These are phyloP conservation scores for Drosophila niveifrons DNA, from an alignment of 2,888 invertebrate genomes.

Conservation along the genomic window DNA sequence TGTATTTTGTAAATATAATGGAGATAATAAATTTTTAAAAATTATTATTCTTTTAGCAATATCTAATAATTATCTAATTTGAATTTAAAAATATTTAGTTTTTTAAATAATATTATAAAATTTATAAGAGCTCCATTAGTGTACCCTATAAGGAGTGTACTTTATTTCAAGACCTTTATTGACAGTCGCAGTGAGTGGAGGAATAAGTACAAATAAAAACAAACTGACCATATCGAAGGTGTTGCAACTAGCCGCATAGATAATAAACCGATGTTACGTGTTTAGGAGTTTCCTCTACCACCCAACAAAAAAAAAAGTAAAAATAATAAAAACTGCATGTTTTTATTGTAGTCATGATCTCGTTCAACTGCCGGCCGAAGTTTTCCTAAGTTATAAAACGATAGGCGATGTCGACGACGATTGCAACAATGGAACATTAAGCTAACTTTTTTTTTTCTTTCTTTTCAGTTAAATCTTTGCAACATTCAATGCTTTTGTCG, in stretches of 20 bases:
- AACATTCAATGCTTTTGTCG: conserved; percentile 40
- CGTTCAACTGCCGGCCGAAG: conserved; percentile 42
- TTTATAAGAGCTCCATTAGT: no score
- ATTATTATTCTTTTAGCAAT: no score
- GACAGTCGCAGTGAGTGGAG: neutral
- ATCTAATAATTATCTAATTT: no score
- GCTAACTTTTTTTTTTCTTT: conserved; percentile 49
- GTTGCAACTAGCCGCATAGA: conserved; percentile 30
- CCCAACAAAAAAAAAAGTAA: conserved; percentile 10
- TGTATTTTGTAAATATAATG: neutral
- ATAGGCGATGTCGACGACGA: conserved; percentile 37
- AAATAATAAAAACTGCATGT: conserved; percentile 16
- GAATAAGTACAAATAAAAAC: conserved; percentile 37
- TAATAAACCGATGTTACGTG: conserved; percentile 61
- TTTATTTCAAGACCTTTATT: neutral
- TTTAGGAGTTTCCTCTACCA: conserved; percentile 49
- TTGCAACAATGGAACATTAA: conserved; percentile 78
- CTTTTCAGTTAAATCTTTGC: conserved; percentile 34
- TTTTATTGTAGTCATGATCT: conserved; percentile 30
- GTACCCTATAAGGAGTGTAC: neutral
- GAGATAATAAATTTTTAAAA: no score
- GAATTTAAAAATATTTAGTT: no score
- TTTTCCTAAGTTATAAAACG: conserved; percentile 55
- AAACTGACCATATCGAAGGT: conserved; percentile 32
- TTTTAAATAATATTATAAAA: no score